Base-by-base conservation (phyloP, 2,113 vertebrate genomes). In the Uropsilus gracilis region DNA sequence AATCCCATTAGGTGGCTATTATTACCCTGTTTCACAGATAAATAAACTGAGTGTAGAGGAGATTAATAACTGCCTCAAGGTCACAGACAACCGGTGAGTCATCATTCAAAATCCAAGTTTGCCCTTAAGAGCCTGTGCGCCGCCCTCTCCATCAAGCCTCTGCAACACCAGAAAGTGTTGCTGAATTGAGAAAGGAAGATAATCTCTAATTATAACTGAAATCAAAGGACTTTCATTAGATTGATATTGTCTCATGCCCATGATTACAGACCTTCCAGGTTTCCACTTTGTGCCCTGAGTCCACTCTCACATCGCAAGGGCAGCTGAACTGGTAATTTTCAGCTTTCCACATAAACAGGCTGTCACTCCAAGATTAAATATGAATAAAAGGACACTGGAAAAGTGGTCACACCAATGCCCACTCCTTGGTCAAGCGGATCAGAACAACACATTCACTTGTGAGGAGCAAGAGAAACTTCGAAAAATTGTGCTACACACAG, bases 41-140 rank as follows among this genome's bases (percentile, higher is more conserved):
- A 90, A 92, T 88, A 95, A 94, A 94, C 77, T 50, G 63, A 95
- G 59, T n/a, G 14, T n/a, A 69, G n/a, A 78, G 84, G 55, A 93
- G 78, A 95, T 76, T 92, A 86, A 46, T 77, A 61, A 81, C 44
- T 82, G 69, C 39, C 30, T 86, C 37, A 75, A 55, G 73, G 78
- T 89, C 64, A 80, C 4, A 1, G 44, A 90, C 42, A 89, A 34
- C 46, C 86, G 10, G 18, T 73, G 14, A 89, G 16, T 6, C 30
- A 16, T 18, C 9, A 17, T 68, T 50, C 42, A 26, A 90, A 88
- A 46, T 12, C 9, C 53, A 89, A 28, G 17, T 83, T 32, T 53
- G 14, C 92, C 32, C 34, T 17, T 64, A 37, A 89, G 59, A 50
- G 30, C 37, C 42, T 39, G 46, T 1, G 1, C 4, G 24, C 28